Evolutionary conservation across 2,888 invertebrate species (phyloP).

Genomic region (Amiota minor): DNA sequence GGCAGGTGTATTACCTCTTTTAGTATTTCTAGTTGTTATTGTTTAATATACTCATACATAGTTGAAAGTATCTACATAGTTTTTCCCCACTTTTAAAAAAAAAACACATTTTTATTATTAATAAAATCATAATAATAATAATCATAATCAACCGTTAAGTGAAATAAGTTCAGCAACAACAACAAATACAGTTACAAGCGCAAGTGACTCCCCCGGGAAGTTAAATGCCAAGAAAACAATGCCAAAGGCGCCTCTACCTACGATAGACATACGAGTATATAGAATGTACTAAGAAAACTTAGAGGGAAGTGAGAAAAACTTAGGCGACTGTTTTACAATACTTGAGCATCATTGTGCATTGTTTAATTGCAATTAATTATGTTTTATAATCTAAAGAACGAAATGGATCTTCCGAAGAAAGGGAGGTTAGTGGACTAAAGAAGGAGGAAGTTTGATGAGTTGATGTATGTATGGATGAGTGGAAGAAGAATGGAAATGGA

Average conservation of each 20-base stretch:
- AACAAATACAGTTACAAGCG: constrained; percentile 56
- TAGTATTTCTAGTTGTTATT: constrained; percentile 24
- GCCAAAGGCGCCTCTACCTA: constrained; percentile 40
- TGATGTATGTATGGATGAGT: not conserved
- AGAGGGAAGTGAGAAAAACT: too few species aligned
- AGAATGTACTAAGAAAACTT: too few species aligned
- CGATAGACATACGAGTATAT: not conserved
- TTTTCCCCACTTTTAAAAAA: constrained; percentile 37
- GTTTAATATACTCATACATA: constrained; percentile 4
- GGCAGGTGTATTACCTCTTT: constrained; percentile 47
- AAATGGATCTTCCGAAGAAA: not conserved
- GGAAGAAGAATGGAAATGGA: constrained; percentile 19
- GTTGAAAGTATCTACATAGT: constrained; percentile 7
- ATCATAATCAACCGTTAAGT: constrained; percentile 68
- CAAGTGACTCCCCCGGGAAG: constrained; percentile 47
- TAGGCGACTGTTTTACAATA: too few species aligned
- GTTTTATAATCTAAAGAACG: constrained; percentile 43
- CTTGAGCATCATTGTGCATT: not conserved
- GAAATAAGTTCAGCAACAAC: constrained; percentile 45
- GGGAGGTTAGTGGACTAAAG: not conserved
- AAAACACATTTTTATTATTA: constrained; percentile 62
- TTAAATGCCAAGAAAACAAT: constrained; percentile 39
- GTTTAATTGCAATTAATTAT: constrained; percentile 65
- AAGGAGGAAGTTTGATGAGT: not conserved
- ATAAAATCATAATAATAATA: constrained; percentile 58